A percentile compares a stretch with the other conserved stretches of the same genome.
Conservation (phyloP, 2,888 invertebrate genomes). For the Chrysolina americana region DNA sequence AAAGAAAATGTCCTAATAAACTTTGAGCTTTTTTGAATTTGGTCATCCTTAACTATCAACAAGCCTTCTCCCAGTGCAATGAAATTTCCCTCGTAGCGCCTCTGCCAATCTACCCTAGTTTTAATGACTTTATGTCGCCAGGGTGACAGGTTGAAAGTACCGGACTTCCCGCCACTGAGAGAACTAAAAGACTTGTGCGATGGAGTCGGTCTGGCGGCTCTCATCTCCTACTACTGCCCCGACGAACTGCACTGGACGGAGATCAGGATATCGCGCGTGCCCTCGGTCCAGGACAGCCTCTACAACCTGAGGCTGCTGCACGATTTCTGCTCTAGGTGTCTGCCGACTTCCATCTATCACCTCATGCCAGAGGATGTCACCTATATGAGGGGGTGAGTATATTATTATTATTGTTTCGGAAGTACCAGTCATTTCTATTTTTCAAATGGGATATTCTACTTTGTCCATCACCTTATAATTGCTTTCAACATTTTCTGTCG, state of each 20-base stretch:
- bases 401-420: no score
- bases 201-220: constrained; percentile 89
- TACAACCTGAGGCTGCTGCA: constrained; percentile 92
- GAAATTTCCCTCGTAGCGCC: no score
- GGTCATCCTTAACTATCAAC: no score
- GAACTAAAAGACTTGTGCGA: constrained; percentile 92
- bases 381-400: constrained; percentile 90
- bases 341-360: constrained; percentile 92
- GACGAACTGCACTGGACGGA: constrained; percentile 82
- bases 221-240: constrained; percentile 93
- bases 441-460: no score
- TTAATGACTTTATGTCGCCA: constrained; percentile 61
- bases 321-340: constrained; percentile 86
- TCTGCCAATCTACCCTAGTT: background rate
- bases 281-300: constrained; percentile 90
- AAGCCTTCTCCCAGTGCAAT: no score
- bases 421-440: no score
- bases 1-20: no score
- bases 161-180: constrained; percentile 80
- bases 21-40: no score
- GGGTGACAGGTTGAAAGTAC: constrained; percentile 73
- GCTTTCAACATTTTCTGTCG: no score
- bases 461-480: no score
- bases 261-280: constrained; percentile 75
- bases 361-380: constrained; percentile 96